Base-by-base conservation (phyloP, 2,113 vertebrate species). In the Murina feae region DNA sequence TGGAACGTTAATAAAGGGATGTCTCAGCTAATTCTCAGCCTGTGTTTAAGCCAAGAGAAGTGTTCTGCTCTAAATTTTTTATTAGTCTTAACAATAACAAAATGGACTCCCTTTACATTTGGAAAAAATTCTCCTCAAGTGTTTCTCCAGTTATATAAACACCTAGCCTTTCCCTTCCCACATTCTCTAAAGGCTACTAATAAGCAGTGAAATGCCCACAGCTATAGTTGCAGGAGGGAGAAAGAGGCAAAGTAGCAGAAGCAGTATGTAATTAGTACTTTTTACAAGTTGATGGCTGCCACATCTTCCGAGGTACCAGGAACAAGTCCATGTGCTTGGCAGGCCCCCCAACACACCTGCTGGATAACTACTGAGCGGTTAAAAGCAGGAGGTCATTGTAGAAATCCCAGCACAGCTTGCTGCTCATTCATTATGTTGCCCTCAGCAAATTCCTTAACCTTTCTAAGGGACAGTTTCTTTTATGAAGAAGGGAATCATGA, bases 1-100 rank as follows among this genome's bases (percentile, higher is more conserved):
- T 49, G 28, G 21, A 90, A 87, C 51, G 20, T 93, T 81, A 95
- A 71, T 89, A 81, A 84, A n/a, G 83, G 49, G 85, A 94, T 75
- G 10, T 51, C 23, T 9, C 30, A 47, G 55, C 28, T 88, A 35
- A 83, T 89, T 91, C 14, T 66, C 23, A 86, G 39, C 21, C 25
- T 83, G 4, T 60, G 16, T 71, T 88, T 94, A 89, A 69, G 37
- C 37, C 80, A 91, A 85, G 65, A 75, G 58, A 72, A 74, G 3
- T 90, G 14, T 84, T 92, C 53, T 79, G 32, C 20, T 86, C 44
- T 60, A 69, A 86, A 53, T 55, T 9, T 86, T 95, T 76, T 49
- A 44, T 89, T 86, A 81, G 16, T 75, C 55, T 49, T 66, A 91
- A 69, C 53, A 65, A 17, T 81, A 92, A 53, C 32, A 75, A 83